These are phyloP conservation scores for Scophthalmus maximus DNA, from an alignment of 2,113 vertebrate species.

Conservation along the genomic window DNA sequence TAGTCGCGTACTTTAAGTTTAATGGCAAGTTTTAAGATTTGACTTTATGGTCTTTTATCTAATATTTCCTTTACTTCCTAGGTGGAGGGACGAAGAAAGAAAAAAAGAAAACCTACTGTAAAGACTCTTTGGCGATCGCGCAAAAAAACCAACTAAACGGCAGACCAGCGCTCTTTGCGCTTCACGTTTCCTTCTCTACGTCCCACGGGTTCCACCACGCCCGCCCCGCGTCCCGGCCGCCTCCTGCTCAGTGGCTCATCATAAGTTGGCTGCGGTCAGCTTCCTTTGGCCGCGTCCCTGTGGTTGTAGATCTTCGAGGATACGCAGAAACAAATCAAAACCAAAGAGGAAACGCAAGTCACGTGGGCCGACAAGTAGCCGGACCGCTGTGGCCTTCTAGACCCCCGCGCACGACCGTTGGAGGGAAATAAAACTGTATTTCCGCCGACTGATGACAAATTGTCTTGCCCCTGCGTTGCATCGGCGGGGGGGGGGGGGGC, in stretches of 20 bases:
- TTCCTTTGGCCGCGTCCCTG: neutral
- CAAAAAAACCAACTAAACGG: too few species aligned
- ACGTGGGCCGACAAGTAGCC: neutral
- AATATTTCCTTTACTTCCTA: neutral
- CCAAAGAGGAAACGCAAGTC: neutral
- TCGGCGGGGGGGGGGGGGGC: too few species aligned
- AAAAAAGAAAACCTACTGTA: neutral
- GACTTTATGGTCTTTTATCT: neutral
- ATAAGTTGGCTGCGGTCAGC: neutral
- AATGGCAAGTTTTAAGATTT: neutral
- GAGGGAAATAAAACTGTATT: conserved; percentile 4
- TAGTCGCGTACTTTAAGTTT: neutral
- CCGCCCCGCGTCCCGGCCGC: too few species aligned
- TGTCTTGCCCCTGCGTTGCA: neutral
- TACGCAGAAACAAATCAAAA: neutral
- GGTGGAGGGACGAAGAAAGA: too few species aligned
- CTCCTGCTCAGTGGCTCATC: too few species aligned
- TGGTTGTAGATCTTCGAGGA: too few species aligned
- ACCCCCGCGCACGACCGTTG: neutral
- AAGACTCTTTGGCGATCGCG: too few species aligned
- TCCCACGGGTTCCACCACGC: too few species aligned
- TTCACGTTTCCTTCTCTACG: too few species aligned
- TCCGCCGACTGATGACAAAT: conserved; percentile 7
- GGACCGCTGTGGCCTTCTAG: neutral
- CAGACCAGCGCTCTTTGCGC: too few species aligned